phyloP scores from a whole-genome alignment of 2,888 invertebrate species.

The Rotaria magnacalcarata region DNA sequence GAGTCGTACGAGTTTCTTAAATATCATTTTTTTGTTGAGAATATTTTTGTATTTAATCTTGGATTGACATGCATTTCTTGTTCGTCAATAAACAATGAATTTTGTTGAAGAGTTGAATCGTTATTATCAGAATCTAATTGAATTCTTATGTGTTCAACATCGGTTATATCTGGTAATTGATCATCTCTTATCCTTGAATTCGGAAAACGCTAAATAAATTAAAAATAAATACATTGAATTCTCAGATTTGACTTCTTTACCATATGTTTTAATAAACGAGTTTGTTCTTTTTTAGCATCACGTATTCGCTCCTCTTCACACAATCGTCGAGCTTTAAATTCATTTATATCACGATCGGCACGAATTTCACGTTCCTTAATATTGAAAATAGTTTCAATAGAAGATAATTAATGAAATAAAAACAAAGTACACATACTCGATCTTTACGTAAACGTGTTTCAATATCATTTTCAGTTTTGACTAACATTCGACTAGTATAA shows the following conservation, averaged over 20 bases:
- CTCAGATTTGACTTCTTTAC: neutral
- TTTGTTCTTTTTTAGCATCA: constrained; percentile 38
- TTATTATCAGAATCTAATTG: too few relatives aligned
- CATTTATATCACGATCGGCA: neutral
- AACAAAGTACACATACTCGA: neutral
- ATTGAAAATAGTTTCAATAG: neutral
- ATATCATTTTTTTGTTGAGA: too few relatives aligned
- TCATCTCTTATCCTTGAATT: too few relatives aligned
- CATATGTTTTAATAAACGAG: constrained; percentile 20
- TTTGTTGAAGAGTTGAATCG: too few relatives aligned
- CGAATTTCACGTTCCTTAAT: neutral
- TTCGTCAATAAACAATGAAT: too few relatives aligned
- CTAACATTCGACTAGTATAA: neutral
- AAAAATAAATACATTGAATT: neutral
- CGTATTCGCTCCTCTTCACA: constrained; percentile 8
- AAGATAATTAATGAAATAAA: neutral
- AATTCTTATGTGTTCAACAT: too few relatives aligned
- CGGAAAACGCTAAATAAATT: too few relatives aligned
- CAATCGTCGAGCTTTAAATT: neutral
- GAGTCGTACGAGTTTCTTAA: too few relatives aligned
- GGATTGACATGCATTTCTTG: too few relatives aligned
- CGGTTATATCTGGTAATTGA: too few relatives aligned
- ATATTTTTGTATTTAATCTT: too few relatives aligned
- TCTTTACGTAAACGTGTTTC: neutral
- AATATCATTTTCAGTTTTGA: neutral